Evolutionary conservation across 2,113 vertebrate species (phyloP).

Genomic region (Pycnonotus jocosus): DNA sequence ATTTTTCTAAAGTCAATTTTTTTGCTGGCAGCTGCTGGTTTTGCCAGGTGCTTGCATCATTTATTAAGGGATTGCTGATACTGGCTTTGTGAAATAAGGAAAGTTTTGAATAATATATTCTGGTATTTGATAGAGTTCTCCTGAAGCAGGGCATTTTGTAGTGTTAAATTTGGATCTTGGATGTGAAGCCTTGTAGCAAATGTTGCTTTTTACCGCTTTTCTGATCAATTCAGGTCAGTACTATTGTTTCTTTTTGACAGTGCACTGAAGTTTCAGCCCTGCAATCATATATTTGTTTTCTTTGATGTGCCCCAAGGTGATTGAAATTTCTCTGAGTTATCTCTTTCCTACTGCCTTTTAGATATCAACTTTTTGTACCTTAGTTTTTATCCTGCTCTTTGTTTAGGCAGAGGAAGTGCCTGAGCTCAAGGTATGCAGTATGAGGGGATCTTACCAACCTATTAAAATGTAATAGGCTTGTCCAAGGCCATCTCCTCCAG

Average conservation of each 20-base stretch:
- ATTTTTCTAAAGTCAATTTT: slow-evolving; percentile 54
- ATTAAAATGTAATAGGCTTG: slow-evolving; percentile 21
- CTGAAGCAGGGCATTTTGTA: not conserved
- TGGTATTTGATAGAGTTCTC: slow-evolving; percentile 2
- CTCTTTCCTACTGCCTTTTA: not conserved
- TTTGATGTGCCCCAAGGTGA: not conserved
- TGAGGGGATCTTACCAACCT: not conserved
- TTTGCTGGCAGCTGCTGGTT: slow-evolving; percentile 20
- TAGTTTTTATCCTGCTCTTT: not conserved
- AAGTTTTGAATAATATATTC: slow-evolving; percentile 30
- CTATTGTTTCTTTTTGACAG: not conserved
- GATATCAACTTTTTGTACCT: not conserved
- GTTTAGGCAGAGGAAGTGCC: not conserved
- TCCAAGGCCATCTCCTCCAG: not conserved
- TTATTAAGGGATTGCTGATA: slow-evolving; percentile 46
- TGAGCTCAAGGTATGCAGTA: not conserved
- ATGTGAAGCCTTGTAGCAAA: not conserved
- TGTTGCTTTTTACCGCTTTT: not conserved
- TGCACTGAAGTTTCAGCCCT: not conserved
- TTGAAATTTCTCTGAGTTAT: not conserved
- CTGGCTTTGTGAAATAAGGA: slow-evolving; percentile 14
- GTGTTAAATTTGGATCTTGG: not conserved
- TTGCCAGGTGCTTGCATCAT: not conserved
- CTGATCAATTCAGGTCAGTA: not conserved
- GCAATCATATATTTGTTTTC: not conserved